These are phyloP conservation scores for Eurystomus gularis DNA, from an alignment of 2,113 vertebrate species.

Conservation along the genomic window DNA sequence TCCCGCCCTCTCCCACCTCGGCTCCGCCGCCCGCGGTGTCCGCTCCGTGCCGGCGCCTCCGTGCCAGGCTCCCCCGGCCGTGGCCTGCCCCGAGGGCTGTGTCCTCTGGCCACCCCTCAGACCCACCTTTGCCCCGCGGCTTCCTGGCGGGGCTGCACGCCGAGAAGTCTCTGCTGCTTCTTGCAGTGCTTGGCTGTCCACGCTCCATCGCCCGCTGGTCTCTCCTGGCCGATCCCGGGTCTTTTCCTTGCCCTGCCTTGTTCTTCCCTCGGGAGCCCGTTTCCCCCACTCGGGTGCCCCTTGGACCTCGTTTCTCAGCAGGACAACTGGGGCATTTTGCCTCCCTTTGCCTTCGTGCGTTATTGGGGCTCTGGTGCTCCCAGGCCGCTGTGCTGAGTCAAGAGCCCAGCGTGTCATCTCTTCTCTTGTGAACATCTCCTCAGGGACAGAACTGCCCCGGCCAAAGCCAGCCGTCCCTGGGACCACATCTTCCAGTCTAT, in stretches of 20 bases:
- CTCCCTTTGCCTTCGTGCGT: background rate
- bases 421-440: background rate
- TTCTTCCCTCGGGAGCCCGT: background rate
- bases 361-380: background rate
- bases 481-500: background rate
- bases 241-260: background rate
- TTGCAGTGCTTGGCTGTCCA: background rate
- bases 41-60: background rate
- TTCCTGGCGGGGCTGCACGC: background rate
- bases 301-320: background rate
- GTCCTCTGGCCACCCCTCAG: background rate
- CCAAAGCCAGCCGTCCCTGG: background rate
- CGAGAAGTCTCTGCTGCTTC: background rate
- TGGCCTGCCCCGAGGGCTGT: background rate
- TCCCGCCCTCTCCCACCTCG: too few species aligned
- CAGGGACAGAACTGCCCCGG: background rate
- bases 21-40: background rate
- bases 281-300: background rate
- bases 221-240: background rate
- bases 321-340: background rate
- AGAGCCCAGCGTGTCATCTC: background rate
- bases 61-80: background rate
- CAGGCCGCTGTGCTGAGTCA: background rate
- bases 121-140: constrained; percentile 4
- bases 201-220: background rate